Evolutionary conservation across 1,140 invertebrate genomes (phyloP).

Genomic region (Lucilia sericata): DNA sequence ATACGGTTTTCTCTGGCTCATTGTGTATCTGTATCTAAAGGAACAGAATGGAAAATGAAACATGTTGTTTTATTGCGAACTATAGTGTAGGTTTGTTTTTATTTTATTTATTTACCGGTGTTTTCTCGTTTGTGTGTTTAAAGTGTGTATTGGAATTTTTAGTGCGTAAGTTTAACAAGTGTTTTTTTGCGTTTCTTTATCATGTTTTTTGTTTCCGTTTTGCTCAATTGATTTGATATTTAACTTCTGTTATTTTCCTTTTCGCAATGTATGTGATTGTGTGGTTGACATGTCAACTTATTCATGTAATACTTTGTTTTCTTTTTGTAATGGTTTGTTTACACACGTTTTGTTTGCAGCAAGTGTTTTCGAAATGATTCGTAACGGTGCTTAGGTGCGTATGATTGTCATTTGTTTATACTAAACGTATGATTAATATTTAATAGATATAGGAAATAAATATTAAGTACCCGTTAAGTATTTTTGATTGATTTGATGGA

Average conservation of each 20-base stretch:
- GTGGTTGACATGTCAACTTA: neutral
- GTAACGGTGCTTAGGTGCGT: neutral
- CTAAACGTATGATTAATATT: neutral
- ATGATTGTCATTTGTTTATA: neutral
- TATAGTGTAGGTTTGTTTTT: neutral
- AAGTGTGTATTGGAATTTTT: neutral
- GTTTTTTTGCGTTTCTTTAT: neutral
- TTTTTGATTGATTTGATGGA: too few species aligned
- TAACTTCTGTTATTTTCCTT: neutral
- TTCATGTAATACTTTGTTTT: neutral
- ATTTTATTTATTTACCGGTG: neutral
- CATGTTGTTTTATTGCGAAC: neutral
- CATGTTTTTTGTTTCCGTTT: neutral
- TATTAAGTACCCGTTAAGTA: neutral
- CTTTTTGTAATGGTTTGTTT: neutral
- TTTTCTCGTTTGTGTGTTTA: neutral
- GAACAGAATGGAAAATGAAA: neutral
- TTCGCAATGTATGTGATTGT: neutral
- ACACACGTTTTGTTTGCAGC: neutral
- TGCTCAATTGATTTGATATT: constrained; percentile 14
- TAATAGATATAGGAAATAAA: neutral
- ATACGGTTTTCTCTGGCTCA: neutral
- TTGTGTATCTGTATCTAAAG: neutral
- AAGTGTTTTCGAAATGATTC: neutral
- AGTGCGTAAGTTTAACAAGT: constrained; percentile 23